Base-by-base conservation (phyloP, 2,888 invertebrate species). In the Sminthurinus aureus region DNA sequence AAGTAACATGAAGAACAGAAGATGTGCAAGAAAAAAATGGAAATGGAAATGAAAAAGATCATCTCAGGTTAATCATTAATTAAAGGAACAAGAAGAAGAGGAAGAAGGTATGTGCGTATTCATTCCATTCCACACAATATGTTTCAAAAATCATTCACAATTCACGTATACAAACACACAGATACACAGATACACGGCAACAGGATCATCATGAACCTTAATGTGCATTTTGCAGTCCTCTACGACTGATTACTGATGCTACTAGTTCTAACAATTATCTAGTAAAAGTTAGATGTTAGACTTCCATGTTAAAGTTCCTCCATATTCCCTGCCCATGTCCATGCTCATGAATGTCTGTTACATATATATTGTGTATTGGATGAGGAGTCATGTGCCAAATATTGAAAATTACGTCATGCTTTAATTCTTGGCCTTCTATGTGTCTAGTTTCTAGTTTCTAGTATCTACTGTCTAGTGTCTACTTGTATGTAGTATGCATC, bases 381-480 rank as follows among this genome's bases (percentile, higher is more conserved):
- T 12, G 80, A 73, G 71, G 51, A 81, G 81, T 81, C 74, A 81
- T 71, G 83, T 83, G 83, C 83, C 83, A 83, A 83, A 83, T 79
- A 83, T 79, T 83, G 83, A 79, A 79, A 83, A 83, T 81, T 77
- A 80, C 81, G 80, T 83, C 76, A 83, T 77, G 80, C 80, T 80
- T 81, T 83, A 80, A 83, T 83, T 81, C 76, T 74, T 84, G 81
- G 84, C 84, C 84, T 84, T 84, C 81, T 73, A 84, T 81, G 22
- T 81, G 84, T 84, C 84, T 64, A 64, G 52, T 79, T 50, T 38
- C 74, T 77, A 83, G n/a, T n/a, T n/a, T n/a, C n/a, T n/a, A n/a
- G n/a, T n/a, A n/a, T n/a, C 50, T 58, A 64, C 58, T 74, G 20
- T 74, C 73, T 81, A n/a, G n/a, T n/a, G n/a, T 81, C 64, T 74